These are phyloP conservation scores for Diorhabda carinulata DNA, from an alignment of 1,140 invertebrate species.

Conservation along the genomic window DNA sequence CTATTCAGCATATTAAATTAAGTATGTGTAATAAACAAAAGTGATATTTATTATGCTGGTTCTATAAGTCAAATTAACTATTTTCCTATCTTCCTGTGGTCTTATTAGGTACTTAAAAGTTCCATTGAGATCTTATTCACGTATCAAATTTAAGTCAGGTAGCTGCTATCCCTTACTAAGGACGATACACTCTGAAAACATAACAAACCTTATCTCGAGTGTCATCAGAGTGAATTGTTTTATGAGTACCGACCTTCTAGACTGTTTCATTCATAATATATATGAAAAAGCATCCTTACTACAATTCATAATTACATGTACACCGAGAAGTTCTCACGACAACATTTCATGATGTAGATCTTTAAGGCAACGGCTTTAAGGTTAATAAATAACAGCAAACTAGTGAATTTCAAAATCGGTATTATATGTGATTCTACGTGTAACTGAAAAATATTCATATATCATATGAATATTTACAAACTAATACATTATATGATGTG, in stretches of 20 bases:
- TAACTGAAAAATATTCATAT: no score
- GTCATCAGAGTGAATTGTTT: slow-evolving; percentile 19
- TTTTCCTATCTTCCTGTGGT: background rate
- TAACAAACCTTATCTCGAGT: slow-evolving; percentile 14
- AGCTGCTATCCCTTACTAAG: slow-evolving; percentile 2
- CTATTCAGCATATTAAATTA: no score
- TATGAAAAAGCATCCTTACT: background rate
- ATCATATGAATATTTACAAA: no score
- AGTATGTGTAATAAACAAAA: no score
- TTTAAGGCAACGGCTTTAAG: no score
- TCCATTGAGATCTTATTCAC: slow-evolving; percentile 9
- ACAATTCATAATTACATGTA: background rate
- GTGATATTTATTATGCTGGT: no score
- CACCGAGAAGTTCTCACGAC: background rate
- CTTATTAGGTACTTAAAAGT: background rate
- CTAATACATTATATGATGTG: no score
- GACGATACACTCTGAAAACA: slow-evolving; percentile 5
- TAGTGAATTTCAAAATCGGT: no score
- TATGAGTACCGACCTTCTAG: slow-evolving; percentile 13
- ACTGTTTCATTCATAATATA: slow-evolving; percentile 18
- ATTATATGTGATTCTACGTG: no score
- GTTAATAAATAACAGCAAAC: no score
- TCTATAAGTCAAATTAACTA: no score
- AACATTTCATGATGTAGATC: no score
- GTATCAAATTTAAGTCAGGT: slow-evolving; percentile 13